A percentile compares a stretch with the other conserved stretches of the same genome.
Evolutionary conservation across 2,888 invertebrate species (phyloP).

Genomic region (Hylaea fasciaria): DNA sequence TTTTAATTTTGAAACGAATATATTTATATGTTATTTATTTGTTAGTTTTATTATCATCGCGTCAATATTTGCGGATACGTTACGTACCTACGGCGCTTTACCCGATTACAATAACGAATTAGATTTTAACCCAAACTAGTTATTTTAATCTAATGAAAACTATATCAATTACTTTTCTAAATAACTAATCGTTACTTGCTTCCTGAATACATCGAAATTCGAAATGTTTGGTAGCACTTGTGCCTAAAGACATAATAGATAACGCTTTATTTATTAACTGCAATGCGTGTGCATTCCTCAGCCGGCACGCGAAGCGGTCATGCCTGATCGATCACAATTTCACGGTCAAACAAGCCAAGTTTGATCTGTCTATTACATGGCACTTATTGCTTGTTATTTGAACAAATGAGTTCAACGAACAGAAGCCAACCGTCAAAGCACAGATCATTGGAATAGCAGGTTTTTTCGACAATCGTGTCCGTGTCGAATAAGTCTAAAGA

Average conservation of each 20-base stretch:
- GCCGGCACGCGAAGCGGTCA: conserved; percentile 67
- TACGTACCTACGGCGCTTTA: too few relatives aligned
- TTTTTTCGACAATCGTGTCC: background rate
- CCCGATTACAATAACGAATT: too few relatives aligned
- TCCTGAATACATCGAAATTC: background rate
- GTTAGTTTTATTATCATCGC: conserved; percentile 21
- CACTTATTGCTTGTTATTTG: conserved; percentile 60
- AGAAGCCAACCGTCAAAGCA: conserved; percentile 43
- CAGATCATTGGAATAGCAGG: conserved; percentile 16
- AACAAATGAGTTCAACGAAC: conserved; percentile 68
- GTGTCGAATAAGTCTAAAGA: conserved; percentile 3
- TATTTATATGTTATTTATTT: conserved; percentile 17
- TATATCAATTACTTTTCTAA: conserved; percentile 4
- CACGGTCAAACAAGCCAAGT: conserved; percentile 77
- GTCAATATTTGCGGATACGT: background rate
- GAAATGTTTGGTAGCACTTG: conserved; percentile 12
- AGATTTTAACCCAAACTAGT: background rate
- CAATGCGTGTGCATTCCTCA: conserved; percentile 56
- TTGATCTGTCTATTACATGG: conserved; percentile 71
- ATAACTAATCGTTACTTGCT: background rate
- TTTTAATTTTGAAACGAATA: conserved; percentile 28
- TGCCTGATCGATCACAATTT: conserved; percentile 74
- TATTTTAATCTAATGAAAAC: background rate
- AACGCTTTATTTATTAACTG: conserved; percentile 29
- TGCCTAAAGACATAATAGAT: conserved; percentile 20